Conservation (phyloP, 2,797 vertebrate genomes). For the Champsocephalus gunnari region DNA sequence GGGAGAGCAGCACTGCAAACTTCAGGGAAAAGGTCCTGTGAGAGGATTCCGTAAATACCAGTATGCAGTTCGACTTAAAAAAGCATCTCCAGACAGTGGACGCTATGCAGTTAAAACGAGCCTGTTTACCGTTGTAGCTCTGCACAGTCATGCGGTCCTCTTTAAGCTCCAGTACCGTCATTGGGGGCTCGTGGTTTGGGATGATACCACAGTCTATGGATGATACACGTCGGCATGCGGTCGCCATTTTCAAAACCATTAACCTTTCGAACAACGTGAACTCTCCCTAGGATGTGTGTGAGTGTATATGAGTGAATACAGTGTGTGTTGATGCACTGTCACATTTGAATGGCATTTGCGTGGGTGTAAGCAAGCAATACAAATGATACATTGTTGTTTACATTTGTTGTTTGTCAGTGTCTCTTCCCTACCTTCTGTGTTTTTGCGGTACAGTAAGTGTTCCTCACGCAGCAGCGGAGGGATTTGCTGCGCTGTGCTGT, state of each 20-base stretch:
- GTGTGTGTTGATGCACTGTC: neutral
- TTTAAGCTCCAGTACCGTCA: conserved; percentile 45
- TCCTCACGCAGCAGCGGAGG: conserved; percentile 18
- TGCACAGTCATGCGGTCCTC: conserved; percentile 60
- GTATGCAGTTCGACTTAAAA: conserved; percentile 26
- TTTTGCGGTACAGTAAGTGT: conserved; percentile 8
- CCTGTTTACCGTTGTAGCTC: conserved; percentile 23
- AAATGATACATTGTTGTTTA: conserved; percentile 5
- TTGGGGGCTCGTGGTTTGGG: conserved; percentile 50
- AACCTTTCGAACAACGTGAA: conserved; percentile 60
- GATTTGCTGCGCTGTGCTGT: conserved; percentile 27
- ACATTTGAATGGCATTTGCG: neutral
- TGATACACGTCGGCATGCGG: conserved; percentile 60
- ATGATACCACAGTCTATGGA: conserved; percentile 46
- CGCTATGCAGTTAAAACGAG: conserved; percentile 6
- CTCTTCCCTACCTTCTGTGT: conserved; percentile 13
- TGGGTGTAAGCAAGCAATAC: neutral
- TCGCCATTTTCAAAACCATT: conserved; percentile 64
- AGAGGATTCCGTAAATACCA: conserved; percentile 60
- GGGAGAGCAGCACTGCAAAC: conserved; percentile 59
- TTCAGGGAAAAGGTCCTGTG: conserved; percentile 57
- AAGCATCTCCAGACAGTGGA: conserved; percentile 23
- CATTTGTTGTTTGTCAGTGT: neutral
- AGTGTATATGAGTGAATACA: conserved; percentile 3
- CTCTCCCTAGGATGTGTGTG: conserved; percentile 23